Evolutionary conservation across 2,888 invertebrate species (phyloP), one percentile per base, ranked within the genome.

Genomic region (Atherix ibis): DNA sequence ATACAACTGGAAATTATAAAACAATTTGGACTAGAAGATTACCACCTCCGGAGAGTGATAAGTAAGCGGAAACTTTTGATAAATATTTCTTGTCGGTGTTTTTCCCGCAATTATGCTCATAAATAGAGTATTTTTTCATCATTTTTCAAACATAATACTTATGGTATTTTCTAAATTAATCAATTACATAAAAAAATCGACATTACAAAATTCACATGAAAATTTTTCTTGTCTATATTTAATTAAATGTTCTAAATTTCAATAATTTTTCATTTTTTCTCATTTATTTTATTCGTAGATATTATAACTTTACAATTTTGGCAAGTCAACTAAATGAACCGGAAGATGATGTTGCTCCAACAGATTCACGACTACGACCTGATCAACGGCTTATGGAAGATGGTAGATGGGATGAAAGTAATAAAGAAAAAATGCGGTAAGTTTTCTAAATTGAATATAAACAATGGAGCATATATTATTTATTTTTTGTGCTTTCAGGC

Each of bases 321-420:
- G 94, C 98, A 35, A 82, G 92, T 54, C 94, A 98, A 64, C 66
- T 99, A 48, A 98, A 99, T 64, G 97, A 99, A 65, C 70, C 71
- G 29, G 98, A 98, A 63, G 74, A 77, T 4, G 82, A 76, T 40
- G 78, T 97, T 18, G 92, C 94, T 32, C 95, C 95, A 8, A 94
- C 97, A 0, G 98, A 99, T 68, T 80, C 85, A 34, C 73, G 95
- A 19, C 62, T 71, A 34, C 71, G 98, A 36, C 97, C 97, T 38
- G 98, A 98, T 71, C 98, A 98, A 65, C 73, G 97, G 33, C 70
- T 92, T 46, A 98, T 99, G 97, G 95, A 97, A 63, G 73, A 84
- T 41, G 92, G 91, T 3, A 66, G 69, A 35, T 91, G 92, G 85
- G 84, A 92, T 51, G 83, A 81, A 43, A 91, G 92, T 38, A 94